Base-by-base conservation (phyloP, 2,113 vertebrate species). In the Hymenochirus boettgeri region DNA sequence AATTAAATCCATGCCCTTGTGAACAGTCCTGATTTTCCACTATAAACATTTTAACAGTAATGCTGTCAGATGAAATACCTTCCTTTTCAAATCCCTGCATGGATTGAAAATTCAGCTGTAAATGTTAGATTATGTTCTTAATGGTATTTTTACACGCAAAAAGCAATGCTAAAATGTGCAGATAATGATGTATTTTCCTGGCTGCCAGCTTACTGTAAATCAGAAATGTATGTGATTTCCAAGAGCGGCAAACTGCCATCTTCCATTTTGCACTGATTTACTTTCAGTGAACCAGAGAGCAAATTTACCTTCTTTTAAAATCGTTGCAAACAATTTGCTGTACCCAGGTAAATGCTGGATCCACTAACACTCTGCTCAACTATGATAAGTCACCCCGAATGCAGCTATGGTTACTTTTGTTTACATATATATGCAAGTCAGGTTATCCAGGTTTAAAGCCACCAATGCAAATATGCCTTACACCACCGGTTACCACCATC, bases 41-140 rank as follows among this genome's bases (percentile, higher is more conserved):
- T 62, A 45, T 75, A 74, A 76, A 72, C 8, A 12, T 65, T 78
- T 74, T 72, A 80, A 73, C 51, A 72, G 55, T 53, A 75, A 35
- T 27, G 10, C 72, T 81, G 72, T 77, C 61, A 19, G 39, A 69
- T 48, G 27, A 67, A 33, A 71, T 79, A 71, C 45, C 56, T 75
- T 70, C 59, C 24, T 74, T n/a, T 75, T 77, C 39, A 72, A 76
- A 50, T 74, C 73, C 62, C 37, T 31, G 50, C 59, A 76, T 84
- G 69, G 62, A 80, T 69, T 45, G 74, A 73, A 31, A 74, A 61
- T 27, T 50, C 57, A 77, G 65, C 70, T 77, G 59, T 75, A 75
- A 77, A 71, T 77, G 22, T 51, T 57, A 72, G 42, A 26, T 75
- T 79, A 80, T 76, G 17, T 77, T 77, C 39, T 82, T 65, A 70